Base-by-base conservation (phyloP, 2,113 vertebrate genomes). In the Apistogramma diplotaenia region DNA sequence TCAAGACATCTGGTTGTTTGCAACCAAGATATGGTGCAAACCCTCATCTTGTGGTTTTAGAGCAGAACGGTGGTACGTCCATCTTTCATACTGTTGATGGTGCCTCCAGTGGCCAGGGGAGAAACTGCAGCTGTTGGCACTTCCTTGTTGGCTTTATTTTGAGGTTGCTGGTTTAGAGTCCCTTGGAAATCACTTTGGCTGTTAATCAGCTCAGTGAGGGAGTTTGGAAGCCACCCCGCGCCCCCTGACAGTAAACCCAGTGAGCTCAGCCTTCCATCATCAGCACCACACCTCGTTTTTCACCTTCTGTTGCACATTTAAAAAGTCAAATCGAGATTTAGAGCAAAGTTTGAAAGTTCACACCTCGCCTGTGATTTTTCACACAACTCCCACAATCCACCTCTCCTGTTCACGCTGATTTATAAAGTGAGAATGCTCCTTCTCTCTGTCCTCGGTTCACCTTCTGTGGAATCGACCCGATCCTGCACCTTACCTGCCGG, bases 281-380 rank as follows among this genome's bases (percentile, higher is more conserved):
- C 58, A n/a, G 29, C 9, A 25, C 43, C 40, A 29, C 40, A 19
- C 65, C 43, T 70, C 54, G 27, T 40, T 29, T 21, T 25, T 56
- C 51, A 21, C 21, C 10, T 15, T 51, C 40, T 33, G 19, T 33
- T 29, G 18, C 49, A 9, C 53, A 15, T 76, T 35, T 18, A 15
- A 61, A 46, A 15, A 49, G 23, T 10, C 5, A 4, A 7, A 57
- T 78, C 3, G 57, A 37, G 0, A 8, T 29, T 55, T 33, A 40
- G 16, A 4, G 62, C 62, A 19, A 67, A 73, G 51, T 79, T 29
- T 65, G 27, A 73, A 43, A 31, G 49, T 74, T 83, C 56, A 56
- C 84, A 81, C 74, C 74, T 89, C 35, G 23, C 37, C 74, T 81
- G 80, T 57, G 74, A 79, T 31, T 80, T 78, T 70, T 83, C 58